Conservation (phyloP, 2,888 invertebrate species). For the Papilio demoleus region DNA sequence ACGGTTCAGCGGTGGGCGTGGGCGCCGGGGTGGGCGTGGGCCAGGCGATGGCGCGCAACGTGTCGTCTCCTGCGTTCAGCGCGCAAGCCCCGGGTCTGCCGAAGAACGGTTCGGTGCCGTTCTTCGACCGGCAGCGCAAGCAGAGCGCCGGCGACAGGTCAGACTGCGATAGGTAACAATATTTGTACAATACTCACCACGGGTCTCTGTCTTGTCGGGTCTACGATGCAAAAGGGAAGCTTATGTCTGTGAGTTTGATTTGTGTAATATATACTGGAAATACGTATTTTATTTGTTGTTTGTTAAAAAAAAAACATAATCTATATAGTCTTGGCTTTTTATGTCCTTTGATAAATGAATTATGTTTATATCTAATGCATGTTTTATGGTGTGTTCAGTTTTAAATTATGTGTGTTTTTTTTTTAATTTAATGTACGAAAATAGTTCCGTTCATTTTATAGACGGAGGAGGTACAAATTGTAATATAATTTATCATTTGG, state of each 20-base stretch:
- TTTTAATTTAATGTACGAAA: too few species aligned
- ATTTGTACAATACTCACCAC: constrained; percentile 27
- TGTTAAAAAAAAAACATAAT: background rate
- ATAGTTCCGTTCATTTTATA: too few species aligned
- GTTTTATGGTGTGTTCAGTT: too few species aligned
- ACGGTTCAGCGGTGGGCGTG: constrained; percentile 49
- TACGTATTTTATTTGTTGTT: background rate
- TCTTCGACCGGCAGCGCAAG: constrained; percentile 93
- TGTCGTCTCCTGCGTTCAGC: constrained; percentile 93
- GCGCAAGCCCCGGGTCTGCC: constrained; percentile 88
- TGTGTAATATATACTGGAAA: too few species aligned
- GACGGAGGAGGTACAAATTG: too few species aligned
- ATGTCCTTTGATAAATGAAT: too few species aligned
- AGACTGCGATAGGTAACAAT: constrained; percentile 58
- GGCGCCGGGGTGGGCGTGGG: constrained; percentile 46
- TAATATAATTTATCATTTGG: too few species aligned
- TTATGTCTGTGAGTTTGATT: constrained; percentile 17
- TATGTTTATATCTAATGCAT: too few species aligned
- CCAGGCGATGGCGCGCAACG: constrained; percentile 89
- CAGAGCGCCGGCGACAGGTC: constrained; percentile 91
- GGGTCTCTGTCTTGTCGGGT: constrained; percentile 33
- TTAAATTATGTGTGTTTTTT: too few species aligned
- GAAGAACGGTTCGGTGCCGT: constrained; percentile 95
- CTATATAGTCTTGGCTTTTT: background rate
- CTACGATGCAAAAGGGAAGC: constrained; percentile 22